Percentiles rank a stretch among this genome's conserved stretches.
Evolutionary conservation across 2,797 vertebrate genomes (phyloP).

Genomic region (Pterois miles): DNA sequence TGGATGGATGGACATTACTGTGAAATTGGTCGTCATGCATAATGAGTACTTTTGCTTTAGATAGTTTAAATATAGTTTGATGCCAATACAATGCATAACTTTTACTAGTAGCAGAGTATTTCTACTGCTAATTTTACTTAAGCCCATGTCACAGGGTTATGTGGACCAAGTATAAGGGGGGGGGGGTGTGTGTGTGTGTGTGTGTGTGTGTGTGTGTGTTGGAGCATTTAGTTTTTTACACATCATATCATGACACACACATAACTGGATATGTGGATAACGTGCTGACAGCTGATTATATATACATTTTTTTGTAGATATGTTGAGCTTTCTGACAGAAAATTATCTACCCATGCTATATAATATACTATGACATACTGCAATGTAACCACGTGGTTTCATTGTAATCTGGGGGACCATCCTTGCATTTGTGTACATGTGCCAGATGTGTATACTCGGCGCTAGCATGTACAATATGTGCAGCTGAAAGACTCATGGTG

Average conservation of each 20-base stretch:
- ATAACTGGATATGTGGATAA: slow-evolving; percentile 54
- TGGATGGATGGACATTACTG: no score
- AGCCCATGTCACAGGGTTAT: neutral
- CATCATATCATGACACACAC: slow-evolving; percentile 43
- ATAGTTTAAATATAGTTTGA: neutral
- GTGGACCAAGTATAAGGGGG: no score
- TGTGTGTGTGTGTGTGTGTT: slow-evolving; percentile 7
- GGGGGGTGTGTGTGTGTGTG: no score
- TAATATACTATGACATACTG: neutral
- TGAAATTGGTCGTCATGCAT: neutral
- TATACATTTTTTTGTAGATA: slow-evolving; percentile 43
- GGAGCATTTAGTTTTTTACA: slow-evolving; percentile 46
- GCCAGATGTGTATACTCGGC: neutral
- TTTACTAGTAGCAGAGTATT: no score
- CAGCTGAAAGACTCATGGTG: neutral
- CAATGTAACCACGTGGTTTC: neutral
- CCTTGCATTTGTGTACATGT: neutral
- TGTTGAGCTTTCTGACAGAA: slow-evolving; percentile 41
- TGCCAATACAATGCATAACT: neutral
- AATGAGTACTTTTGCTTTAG: neutral
- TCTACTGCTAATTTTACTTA: neutral
- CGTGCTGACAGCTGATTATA: slow-evolving; percentile 53
- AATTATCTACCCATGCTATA: slow-evolving; percentile 49
- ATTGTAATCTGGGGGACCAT: neutral
- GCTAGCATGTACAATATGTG: neutral